These are phyloP conservation scores for Zaprionus camerounensis DNA, from an alignment of 1,140 invertebrate genomes.

Conservation along the genomic window DNA sequence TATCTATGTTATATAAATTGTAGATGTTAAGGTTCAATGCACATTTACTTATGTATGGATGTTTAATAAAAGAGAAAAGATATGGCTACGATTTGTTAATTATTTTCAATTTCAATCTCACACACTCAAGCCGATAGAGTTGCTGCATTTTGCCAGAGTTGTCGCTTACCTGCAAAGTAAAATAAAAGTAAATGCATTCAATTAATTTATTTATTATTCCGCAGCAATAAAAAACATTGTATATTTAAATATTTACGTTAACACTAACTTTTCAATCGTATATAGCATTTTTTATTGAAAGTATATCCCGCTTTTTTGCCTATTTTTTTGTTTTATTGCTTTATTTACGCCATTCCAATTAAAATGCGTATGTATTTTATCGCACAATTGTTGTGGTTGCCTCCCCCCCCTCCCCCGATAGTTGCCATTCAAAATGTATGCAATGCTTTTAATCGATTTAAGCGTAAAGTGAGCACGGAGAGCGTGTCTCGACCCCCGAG, in stretches of 20 bases:
- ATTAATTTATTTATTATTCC: constrained; percentile 13
- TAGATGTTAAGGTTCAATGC: constrained; percentile 30
- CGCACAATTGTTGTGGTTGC: constrained; percentile 21
- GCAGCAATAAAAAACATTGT: constrained; percentile 2
- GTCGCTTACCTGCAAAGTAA: constrained; percentile 62
- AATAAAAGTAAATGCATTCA: constrained; percentile 4
- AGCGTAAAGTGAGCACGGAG: constrained; percentile 23
- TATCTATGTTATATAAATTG: constrained; percentile 35
- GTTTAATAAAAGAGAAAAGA: constrained; percentile 8
- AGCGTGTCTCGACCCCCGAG: not conserved
- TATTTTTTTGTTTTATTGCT: constrained; percentile 4
- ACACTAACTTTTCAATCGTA: constrained; percentile 10
- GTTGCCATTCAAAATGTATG: constrained; percentile 67
- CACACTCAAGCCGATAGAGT: constrained; percentile 5
- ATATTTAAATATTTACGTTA: constrained; percentile 6
- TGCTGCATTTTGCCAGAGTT: constrained; percentile 1
- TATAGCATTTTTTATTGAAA: not conserved
- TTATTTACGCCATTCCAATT: constrained; percentile 15
- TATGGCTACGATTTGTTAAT: constrained; percentile 27
- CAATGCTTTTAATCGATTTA: constrained; percentile 70
- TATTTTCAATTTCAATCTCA: constrained; percentile 3
- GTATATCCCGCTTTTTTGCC: not conserved
- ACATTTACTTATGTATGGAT: constrained; percentile 20
- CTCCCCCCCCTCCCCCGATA: constrained; percentile 7
- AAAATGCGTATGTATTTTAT: constrained; percentile 27